These are phyloP conservation scores for Hoplostethus mediterraneus DNA, from an alignment of 2,797 vertebrate species.

Conservation along the genomic window DNA sequence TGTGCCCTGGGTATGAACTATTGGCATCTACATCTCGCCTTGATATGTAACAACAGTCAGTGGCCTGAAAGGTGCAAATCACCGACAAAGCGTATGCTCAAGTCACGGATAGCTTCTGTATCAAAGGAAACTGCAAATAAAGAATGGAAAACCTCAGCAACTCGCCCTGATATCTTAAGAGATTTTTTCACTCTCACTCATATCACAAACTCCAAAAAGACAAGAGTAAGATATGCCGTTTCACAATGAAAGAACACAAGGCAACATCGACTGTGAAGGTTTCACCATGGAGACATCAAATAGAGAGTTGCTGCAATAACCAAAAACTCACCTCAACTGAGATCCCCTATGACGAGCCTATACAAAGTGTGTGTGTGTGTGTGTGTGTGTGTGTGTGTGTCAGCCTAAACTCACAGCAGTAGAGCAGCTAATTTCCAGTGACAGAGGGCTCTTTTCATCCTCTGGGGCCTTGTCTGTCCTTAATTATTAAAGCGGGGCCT, in stretches of 20 bases:
- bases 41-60: conserved; percentile 7
- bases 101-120: background rate
- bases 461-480: conserved; percentile 83
- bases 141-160: background rate
- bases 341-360: conserved; percentile 49
- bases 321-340: conserved; percentile 52
- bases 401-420: conserved; percentile 76
- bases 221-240: background rate
- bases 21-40: conserved; percentile 11
- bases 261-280: conserved; percentile 45
- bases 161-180: background rate
- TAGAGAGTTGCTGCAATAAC: conserved; percentile 23
- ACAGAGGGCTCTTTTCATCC: conserved; percentile 90
- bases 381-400: conserved; percentile 27
- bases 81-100: background rate
- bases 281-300: conserved; percentile 52
- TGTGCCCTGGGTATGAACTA: conserved; percentile 37
- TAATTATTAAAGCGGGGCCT: conserved; percentile 92
- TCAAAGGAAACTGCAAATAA: conserved; percentile 6
- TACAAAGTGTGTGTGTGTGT: conserved; percentile 7
- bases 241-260: conserved; percentile 42
- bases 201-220: background rate
- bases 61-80: conserved; percentile 5
- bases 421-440: conserved; percentile 87
- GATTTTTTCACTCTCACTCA: background rate